phyloP scores from a whole-genome alignment of 2,113 vertebrate genomes.

The Regulus satrapa region DNA sequence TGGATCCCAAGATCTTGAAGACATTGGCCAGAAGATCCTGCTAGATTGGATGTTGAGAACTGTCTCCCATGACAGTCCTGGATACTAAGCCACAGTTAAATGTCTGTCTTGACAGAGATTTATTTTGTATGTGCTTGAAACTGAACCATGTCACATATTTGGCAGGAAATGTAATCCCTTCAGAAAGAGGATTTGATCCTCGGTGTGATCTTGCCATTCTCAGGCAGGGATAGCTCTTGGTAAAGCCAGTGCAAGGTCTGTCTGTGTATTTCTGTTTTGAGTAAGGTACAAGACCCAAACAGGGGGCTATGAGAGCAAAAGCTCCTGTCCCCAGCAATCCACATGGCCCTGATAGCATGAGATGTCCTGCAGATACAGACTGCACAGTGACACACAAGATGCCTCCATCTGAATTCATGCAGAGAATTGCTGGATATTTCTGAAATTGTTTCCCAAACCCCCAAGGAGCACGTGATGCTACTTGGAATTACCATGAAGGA shows the following conservation, averaged over 20 bases:
- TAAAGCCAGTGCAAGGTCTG: neutral
- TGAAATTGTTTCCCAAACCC: neutral
- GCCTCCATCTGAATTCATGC: neutral
- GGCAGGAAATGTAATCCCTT: constrained; percentile 43
- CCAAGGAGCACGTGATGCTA: neutral
- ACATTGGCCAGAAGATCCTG: neutral
- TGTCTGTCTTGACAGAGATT: constrained; percentile 20
- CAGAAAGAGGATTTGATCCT: constrained; percentile 44
- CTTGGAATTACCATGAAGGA: neutral
- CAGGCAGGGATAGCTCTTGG: neutral
- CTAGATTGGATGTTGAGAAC: neutral
- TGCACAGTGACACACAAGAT: neutral
- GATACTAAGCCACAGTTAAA: constrained; percentile 24
- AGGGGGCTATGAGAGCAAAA: neutral
- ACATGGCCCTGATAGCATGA: neutral
- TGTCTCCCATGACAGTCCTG: neutral
- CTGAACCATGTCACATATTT: constrained; percentile 31
- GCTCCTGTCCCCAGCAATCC: neutral
- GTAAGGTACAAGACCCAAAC: neutral
- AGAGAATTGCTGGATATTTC: neutral
- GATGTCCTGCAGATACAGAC: neutral
- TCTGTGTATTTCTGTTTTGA: neutral
- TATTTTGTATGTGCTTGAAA: constrained; percentile 13
- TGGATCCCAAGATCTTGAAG: neutral
- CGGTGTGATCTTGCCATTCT: neutral